These are phyloP conservation scores for Drosophila rellima DNA, from an alignment of 2,888 invertebrate species.

Conservation along the genomic window DNA sequence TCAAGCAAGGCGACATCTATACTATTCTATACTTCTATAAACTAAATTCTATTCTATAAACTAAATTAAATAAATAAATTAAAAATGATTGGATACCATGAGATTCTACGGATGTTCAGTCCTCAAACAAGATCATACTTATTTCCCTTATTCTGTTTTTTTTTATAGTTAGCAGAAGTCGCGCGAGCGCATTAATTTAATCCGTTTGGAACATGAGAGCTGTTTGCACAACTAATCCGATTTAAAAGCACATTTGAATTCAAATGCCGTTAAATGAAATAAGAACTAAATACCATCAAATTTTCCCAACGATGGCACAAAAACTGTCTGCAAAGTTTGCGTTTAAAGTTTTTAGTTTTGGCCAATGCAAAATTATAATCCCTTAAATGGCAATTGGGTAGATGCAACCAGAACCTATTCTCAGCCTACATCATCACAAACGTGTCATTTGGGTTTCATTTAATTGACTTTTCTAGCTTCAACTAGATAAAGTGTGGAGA, in stretches of 20 bases:
- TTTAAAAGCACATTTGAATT: constrained; percentile 81
- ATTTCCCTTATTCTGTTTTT: background rate
- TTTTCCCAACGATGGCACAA: constrained; percentile 50
- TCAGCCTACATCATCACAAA: background rate
- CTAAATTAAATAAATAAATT: too few relatives aligned
- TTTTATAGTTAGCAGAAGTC: constrained; percentile 34
- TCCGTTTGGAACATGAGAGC: constrained; percentile 66
- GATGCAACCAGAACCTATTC: constrained; percentile 1
- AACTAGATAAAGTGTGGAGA: background rate
- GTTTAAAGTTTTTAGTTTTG: constrained; percentile 58
- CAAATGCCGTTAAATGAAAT: constrained; percentile 73
- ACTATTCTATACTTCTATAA: too few relatives aligned
- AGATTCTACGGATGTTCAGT: too few relatives aligned
- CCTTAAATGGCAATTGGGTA: constrained; percentile 68
- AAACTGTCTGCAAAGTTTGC: constrained; percentile 78
- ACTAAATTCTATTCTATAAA: too few relatives aligned
- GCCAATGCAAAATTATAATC: constrained; percentile 73
- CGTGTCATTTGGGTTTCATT: constrained; percentile 6
- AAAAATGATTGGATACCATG: too few relatives aligned
- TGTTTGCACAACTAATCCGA: constrained; percentile 76
- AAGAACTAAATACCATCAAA: constrained; percentile 57
- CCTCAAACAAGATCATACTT: too few relatives aligned
- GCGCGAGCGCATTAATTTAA: constrained; percentile 72
- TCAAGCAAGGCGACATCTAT: too few relatives aligned
- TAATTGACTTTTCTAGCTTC: constrained; percentile 1